Base-by-base conservation (phyloP, 2,797 vertebrate species). In the Macropodus opercularis region DNA sequence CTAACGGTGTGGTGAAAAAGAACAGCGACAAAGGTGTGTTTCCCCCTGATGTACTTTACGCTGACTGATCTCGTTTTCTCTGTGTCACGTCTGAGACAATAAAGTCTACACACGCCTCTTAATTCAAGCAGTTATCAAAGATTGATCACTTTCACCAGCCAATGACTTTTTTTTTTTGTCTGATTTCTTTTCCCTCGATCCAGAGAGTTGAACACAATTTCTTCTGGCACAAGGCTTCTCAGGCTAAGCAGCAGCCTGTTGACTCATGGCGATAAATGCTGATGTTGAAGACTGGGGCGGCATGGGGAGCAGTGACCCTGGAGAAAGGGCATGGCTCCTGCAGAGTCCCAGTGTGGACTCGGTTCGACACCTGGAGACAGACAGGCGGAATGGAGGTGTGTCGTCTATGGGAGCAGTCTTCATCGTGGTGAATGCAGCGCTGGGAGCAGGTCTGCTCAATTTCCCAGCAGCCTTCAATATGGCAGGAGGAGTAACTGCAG, bases 381-480 rank as follows among this genome's bases (percentile, higher is more conserved):
- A 87, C n/a, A 72, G 57, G 0, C 85, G 69, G 15, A 86, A 70
- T 1, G 27, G 76, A 1, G 79, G 82, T 0, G 97, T 96, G 0
- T 97, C 98, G 0, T 70, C 88, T 0, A 42, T 93, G 5, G 95
- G 92, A 1, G 96, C 97, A 0, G 49, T 98, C 67, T 98, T 99
- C 86, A 99, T 99, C 0, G 96, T 99, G 0, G 96, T 99, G 63
- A 99, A 99, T 0, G 97, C 98, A 0, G 97, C 97, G 0, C 87
- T 99, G 0, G 97, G 97, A 1, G 98, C 98, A 0, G 98, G 98
- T 29, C 91, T 99, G 35, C 95, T 99, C 47, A 99, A 99, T 84
- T 99, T 99, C 72, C 96, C 98, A 0, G 96, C 96, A 0, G 96
- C 98, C 34, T 99, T 99, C 89, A 95, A 79, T 80, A 95, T 94